A percentile compares a stretch with the other conserved stretches of the same genome.
phyloP scores from a whole-genome alignment of 2,113 vertebrate genomes.

The Brachionichthys hirsutus region DNA sequence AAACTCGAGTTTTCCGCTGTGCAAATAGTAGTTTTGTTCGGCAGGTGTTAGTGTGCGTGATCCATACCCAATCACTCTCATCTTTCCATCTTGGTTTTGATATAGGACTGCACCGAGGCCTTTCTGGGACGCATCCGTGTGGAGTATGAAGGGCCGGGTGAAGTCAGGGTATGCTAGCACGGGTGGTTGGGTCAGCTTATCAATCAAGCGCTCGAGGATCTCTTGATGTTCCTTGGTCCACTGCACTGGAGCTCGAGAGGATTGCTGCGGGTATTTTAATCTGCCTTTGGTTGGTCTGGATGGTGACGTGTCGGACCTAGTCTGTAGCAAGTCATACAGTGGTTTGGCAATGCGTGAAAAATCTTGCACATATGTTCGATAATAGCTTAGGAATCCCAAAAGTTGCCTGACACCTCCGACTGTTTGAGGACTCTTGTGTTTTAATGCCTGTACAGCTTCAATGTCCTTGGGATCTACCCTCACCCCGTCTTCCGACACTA shows the following conservation, averaged over 20 bases:
- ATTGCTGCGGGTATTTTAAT: background rate
- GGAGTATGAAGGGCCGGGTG: background rate
- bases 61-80: background rate
- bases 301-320: background rate
- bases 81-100: background rate
- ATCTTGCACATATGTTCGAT: background rate
- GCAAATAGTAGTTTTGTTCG: background rate
- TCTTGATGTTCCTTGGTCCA: background rate
- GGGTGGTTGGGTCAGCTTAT: background rate
- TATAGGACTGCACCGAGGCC: background rate
- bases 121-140: background rate
- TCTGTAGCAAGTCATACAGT: constrained; percentile 10
- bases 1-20: background rate
- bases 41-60: background rate
- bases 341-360: background rate
- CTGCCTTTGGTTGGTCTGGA: background rate
- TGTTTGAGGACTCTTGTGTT: background rate
- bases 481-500: constrained; percentile 3
- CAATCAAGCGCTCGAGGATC: background rate
- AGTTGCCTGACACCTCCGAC: background rate
- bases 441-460: background rate
- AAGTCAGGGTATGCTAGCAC: background rate
- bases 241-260: background rate
- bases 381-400: constrained; percentile 2
- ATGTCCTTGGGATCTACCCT: background rate